A percentile compares a stretch with the other conserved stretches of the same genome.
These are phyloP conservation scores for Hemitrygon akajei DNA, from an alignment of 2,797 vertebrate species.

Conservation along the genomic window DNA sequence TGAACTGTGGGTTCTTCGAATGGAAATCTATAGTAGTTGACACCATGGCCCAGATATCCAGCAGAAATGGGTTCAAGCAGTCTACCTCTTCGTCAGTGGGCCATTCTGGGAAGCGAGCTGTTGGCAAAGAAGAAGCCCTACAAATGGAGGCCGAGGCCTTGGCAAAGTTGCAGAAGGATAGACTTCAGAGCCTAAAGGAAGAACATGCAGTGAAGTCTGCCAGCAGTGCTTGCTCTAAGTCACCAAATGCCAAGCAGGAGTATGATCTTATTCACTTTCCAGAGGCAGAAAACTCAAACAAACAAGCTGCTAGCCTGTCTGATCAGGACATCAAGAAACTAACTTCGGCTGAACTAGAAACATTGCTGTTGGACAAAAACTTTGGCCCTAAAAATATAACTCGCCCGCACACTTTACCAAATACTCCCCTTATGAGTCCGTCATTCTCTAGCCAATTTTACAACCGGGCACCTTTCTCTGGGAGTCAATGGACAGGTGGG, in stretches of 20 bases:
- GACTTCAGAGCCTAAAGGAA: slow-evolving; percentile 49
- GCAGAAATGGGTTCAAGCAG: slow-evolving; percentile 77
- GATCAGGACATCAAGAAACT: slow-evolving; percentile 83
- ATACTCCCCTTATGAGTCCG: slow-evolving; percentile 67
- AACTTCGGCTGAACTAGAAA: slow-evolving; percentile 83
- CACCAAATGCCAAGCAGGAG: slow-evolving; percentile 62
- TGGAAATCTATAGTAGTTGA: slow-evolving; percentile 63
- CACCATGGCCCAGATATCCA: slow-evolving; percentile 89
- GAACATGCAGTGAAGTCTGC: slow-evolving; percentile 41
- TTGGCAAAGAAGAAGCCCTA: slow-evolving; percentile 92
- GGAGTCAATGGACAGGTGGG: slow-evolving; percentile 68
- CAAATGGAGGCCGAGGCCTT: slow-evolving; percentile 95
- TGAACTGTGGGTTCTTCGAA: slow-evolving; percentile 45
- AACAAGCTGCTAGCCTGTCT: slow-evolving; percentile 63
- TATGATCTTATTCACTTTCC: slow-evolving; percentile 93
- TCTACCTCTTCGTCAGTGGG: slow-evolving; percentile 58
- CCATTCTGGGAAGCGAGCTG: slow-evolving; percentile 64
- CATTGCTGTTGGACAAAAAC: slow-evolving; percentile 81
- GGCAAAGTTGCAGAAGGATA: slow-evolving; percentile 81
- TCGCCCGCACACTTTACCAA: slow-evolving; percentile 60
- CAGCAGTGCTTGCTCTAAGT: slow-evolving; percentile 45
- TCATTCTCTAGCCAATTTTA: slow-evolving; percentile 72
- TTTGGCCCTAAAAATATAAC: slow-evolving; percentile 70
- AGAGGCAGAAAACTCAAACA: slow-evolving; percentile 69
- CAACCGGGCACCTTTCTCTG: slow-evolving; percentile 60